Conservation (phyloP, 2,888 invertebrate species). For the Drosophila atripex region DNA sequence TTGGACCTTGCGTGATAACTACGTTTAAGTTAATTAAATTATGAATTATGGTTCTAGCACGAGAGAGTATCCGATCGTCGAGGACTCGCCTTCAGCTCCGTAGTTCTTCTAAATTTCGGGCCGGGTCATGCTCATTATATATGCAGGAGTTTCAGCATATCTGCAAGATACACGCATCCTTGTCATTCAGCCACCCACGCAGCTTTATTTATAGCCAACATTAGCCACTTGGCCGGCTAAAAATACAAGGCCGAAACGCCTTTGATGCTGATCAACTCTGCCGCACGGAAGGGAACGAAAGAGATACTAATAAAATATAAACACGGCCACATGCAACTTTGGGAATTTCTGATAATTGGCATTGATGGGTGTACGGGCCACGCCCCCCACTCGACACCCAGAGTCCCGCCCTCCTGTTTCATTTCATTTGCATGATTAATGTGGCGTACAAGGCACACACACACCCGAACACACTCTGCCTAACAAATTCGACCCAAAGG, state of each 20-base stretch:
- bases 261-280: slow-evolving; percentile 48
- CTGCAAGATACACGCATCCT: slow-evolving; percentile 48
- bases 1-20: background rate
- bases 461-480: background rate
- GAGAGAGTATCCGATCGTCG: slow-evolving; percentile 5
- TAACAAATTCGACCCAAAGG: background rate
- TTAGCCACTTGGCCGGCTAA: slow-evolving; percentile 45
- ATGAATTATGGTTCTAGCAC: background rate
- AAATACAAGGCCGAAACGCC: slow-evolving; percentile 48
- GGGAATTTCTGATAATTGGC: slow-evolving; percentile 43
- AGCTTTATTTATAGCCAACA: slow-evolving; percentile 50
- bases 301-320: slow-evolving; percentile 28
- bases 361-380: slow-evolving; percentile 26
- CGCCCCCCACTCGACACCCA: background rate
- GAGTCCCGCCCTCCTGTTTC: slow-evolving; percentile 19
- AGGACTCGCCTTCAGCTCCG: background rate
- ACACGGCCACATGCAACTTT: slow-evolving; percentile 26
- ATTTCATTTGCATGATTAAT: slow-evolving; percentile 48
- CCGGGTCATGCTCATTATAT: slow-evolving; percentile 45
- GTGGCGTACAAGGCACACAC: slow-evolving; percentile 22
- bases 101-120: slow-evolving; percentile 24
- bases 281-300: slow-evolving; percentile 18
- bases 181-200: slow-evolving; percentile 24
- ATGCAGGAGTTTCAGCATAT: slow-evolving; percentile 45
- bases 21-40: background rate